Base-by-base conservation (phyloP, 2,888 invertebrate species). In the Metallyticus violacea region DNA sequence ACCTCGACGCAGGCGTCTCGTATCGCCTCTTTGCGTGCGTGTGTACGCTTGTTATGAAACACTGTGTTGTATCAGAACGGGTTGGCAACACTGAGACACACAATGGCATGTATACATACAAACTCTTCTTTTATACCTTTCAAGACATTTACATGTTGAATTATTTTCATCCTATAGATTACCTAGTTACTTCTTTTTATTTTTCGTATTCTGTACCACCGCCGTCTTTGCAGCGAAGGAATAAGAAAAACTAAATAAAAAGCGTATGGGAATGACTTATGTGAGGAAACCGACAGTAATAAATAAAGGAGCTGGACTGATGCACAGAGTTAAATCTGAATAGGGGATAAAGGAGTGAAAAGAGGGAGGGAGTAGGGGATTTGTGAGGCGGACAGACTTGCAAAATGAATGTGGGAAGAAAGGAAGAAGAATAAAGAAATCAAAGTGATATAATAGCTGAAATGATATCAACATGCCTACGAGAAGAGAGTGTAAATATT, bases 341-440 rank as follows among this genome's bases (percentile, higher is more conserved):
- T n/a, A 25, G 81, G 29, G 25, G 81, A 22, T 9, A 15, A 26
- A 76, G 15, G 7, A n/a, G 15, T 7, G 40, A 26, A 40, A 76
- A 40, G 26, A 15, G 76, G 27, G 27, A 27, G 7, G 89, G 85
- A 80, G 86, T 83, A 88, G 79, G 86, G 76, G 22, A 82, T 40
- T 80, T 25, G 40, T 62, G 22, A 62, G 40, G 40, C 40, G 9
- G 40, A 40, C 40, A 40, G 40, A 4, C 9, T 15, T 62, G 40
- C 40, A 62, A 62, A 62, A 62, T 62, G 15, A 62, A 62, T 62
- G 40, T 62, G 40, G 40, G 40, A 62, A 62, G 9, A 62, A 62
- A 15, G 40, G 15, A 15, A 62, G 40, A 9, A 62, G 40, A 22
- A 15, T 62, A 62, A 62, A 15, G 40, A 62, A 62, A 62, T 9